These are phyloP conservation scores for Muricea muricata DNA, from an alignment of 92 coral and sea anemone genomes.

Conservation along the genomic window DNA sequence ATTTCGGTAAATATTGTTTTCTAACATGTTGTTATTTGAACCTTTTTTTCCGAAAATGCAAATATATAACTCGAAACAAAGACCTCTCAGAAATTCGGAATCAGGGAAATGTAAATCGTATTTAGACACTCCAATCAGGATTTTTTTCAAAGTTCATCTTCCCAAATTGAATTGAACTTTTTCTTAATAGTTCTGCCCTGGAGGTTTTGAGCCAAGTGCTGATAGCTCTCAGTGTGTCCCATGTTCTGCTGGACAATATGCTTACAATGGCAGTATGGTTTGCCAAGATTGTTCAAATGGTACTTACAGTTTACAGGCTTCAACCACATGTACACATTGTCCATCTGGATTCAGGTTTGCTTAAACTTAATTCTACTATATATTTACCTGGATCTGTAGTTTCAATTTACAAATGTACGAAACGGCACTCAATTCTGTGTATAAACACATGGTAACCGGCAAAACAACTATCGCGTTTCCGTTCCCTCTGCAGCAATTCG, in stretches of 20 bases:
- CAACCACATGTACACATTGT: conserved; percentile 72
- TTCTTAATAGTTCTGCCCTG: conserved; percentile 69
- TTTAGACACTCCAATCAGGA: not conserved
- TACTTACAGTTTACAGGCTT: conserved; percentile 78
- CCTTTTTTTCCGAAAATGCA: too few relatives aligned
- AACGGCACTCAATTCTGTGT: too few relatives aligned
- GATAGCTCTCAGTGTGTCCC: conserved; percentile 67
- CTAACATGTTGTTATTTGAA: too few relatives aligned
- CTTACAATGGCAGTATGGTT: conserved; percentile 73
- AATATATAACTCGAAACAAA: too few relatives aligned
- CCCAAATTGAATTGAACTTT: not conserved
- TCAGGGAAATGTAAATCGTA: too few relatives aligned
- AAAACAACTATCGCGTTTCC: too few relatives aligned
- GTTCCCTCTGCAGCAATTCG: too few relatives aligned
- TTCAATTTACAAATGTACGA: too few relatives aligned
- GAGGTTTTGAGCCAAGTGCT: conserved; percentile 80
- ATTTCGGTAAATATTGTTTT: too few relatives aligned
- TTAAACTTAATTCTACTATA: not conserved
- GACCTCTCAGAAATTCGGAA: too few relatives aligned
- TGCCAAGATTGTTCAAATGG: conserved; percentile 86
- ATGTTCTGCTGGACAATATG: conserved; percentile 79
- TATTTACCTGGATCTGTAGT: not conserved
- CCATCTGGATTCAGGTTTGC: conserved; percentile 90
- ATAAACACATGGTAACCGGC: not conserved
- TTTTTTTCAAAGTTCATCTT: not conserved